phyloP scores from a whole-genome alignment of 2,888 invertebrate species.

The Caenorhabditis virilis region DNA sequence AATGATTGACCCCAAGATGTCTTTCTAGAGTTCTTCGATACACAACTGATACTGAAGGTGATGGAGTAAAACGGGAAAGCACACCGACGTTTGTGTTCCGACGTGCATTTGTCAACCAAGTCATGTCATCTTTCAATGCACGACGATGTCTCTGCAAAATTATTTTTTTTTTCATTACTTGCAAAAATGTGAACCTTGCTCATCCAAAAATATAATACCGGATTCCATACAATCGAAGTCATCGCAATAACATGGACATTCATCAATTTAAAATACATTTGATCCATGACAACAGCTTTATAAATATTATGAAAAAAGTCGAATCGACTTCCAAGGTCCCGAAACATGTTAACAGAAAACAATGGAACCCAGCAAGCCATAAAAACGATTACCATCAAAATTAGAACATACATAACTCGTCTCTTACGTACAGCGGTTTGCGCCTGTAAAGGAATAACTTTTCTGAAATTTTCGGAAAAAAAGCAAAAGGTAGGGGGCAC shows the following conservation, averaged over 20 bases:
- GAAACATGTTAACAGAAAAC: constrained; percentile 62
- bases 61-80: constrained; percentile 63
- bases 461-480: constrained; percentile 3
- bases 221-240: constrained; percentile 67
- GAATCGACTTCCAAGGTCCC: constrained; percentile 53
- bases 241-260: constrained; percentile 66
- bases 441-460: constrained; percentile 15
- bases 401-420: constrained; percentile 65
- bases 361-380: constrained; percentile 66
- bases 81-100: constrained; percentile 50
- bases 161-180: constrained; percentile 8
- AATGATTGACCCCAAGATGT: constrained; percentile 57
- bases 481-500: constrained; percentile 54
- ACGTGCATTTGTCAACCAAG: constrained; percentile 65
- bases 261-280: constrained; percentile 66
- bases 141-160: constrained; percentile 63
- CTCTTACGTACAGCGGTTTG: constrained; percentile 56
- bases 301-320: constrained; percentile 22
- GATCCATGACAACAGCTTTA: constrained; percentile 34
- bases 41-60: constrained; percentile 63
- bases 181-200: constrained; percentile 53
- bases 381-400: constrained; percentile 66
- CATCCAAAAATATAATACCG: constrained; percentile 68
- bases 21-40: constrained; percentile 63
- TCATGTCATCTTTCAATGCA: constrained; percentile 67